Evolutionary conservation across 2,113 vertebrate species (phyloP).

Genomic region (Irena cyanogastra): DNA sequence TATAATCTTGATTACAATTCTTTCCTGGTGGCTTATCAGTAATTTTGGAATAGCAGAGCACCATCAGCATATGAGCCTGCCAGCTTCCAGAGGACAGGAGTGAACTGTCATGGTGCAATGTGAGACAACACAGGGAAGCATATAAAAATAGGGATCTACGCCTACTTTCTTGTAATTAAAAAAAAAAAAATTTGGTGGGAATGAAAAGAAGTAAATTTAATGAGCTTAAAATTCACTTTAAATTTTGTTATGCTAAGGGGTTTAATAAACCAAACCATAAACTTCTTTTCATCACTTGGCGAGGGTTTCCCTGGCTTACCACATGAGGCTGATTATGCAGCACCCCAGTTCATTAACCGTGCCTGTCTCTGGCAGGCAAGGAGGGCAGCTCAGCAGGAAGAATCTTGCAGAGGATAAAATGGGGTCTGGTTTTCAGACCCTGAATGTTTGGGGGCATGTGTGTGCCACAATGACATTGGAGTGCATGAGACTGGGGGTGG

Average conservation of each 20-base stretch:
- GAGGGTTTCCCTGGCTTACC: constrained; percentile 19
- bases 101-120: neutral
- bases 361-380: neutral
- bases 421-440: neutral
- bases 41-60: neutral
- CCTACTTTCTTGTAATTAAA: neutral
- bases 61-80: neutral
- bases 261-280: constrained; percentile 22
- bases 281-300: neutral
- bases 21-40: neutral
- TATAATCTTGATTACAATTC: neutral
- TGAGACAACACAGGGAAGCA: neutral
- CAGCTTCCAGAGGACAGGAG: neutral
- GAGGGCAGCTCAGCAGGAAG: neutral
- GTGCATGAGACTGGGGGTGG: accelerated
- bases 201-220: neutral
- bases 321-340: neutral
- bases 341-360: neutral
- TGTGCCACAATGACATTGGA: neutral
- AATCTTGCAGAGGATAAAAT: neutral
- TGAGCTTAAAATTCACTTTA: neutral
- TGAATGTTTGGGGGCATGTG: neutral
- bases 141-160: neutral
- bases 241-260: neutral
- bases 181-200: neutral